These are phyloP conservation scores for Pandemis cinnamomeana DNA, from an alignment of 2,888 invertebrate species.

Conservation along the genomic window DNA sequence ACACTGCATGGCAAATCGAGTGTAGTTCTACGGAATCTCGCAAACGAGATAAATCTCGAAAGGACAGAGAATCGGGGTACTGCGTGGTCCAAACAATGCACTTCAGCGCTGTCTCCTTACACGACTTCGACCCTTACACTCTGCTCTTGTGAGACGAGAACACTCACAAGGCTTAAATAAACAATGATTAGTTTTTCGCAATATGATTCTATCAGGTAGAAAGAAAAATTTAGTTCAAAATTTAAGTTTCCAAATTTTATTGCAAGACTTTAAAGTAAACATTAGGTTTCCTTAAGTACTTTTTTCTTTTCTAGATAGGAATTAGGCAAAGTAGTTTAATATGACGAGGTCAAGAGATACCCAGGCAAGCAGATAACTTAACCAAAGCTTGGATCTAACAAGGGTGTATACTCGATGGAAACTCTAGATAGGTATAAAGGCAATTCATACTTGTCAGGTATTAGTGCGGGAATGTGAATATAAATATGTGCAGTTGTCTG, in stretches of 20 bases:
- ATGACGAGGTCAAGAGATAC: too few species aligned
- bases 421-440: too few species aligned
- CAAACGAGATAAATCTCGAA: background rate
- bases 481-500: too few species aligned
- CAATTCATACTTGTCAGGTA: too few species aligned
- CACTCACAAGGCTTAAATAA: background rate
- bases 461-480: too few species aligned
- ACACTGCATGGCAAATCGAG: background rate
- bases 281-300: background rate
- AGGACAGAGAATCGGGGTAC: background rate
- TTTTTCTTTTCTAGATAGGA: too few species aligned
- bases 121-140: background rate
- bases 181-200: background rate
- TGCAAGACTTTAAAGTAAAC: background rate
- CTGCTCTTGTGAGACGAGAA: conserved; percentile 1
- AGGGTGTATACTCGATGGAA: too few species aligned
- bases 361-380: too few species aligned
- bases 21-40: background rate
- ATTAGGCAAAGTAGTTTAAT: too few species aligned
- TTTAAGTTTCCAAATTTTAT: background rate
- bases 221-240: background rate
- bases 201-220: background rate
- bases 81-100: conserved; percentile 25
- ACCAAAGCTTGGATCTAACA: too few species aligned
- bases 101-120: background rate